phyloP scores from a whole-genome alignment of 2,888 invertebrate genomes.

The Calameuta filiformis region DNA sequence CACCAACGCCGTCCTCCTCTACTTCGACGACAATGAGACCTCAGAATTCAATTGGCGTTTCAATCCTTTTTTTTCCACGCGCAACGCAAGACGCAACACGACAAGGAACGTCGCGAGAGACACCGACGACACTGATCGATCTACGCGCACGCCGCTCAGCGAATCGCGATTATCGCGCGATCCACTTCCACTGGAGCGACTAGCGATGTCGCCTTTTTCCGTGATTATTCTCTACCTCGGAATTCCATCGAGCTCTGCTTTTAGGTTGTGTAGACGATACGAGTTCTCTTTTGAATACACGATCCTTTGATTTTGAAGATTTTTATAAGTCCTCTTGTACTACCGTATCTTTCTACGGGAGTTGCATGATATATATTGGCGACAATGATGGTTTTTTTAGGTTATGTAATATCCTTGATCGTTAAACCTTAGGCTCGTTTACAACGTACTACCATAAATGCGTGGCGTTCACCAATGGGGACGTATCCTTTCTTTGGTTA shows the following conservation, averaged over 20 bases:
- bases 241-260: neutral
- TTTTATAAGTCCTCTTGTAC: neutral
- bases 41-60: neutral
- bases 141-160: neutral
- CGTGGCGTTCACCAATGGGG: neutral
- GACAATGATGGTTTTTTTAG: neutral
- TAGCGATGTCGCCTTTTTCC: neutral
- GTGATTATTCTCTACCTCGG: neutral
- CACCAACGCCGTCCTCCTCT: neutral
- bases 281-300: neutral
- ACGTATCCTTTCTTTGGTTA: neutral
- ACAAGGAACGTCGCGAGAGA: neutral
- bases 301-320: neutral
- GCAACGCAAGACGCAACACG: neutral
- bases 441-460: neutral
- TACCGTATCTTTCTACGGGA: neutral
- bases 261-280: neutral
- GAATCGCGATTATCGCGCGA: slow-evolving; percentile 1
- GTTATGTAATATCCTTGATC: neutral
- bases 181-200: neutral
- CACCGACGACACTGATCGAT: slow-evolving; percentile 7
- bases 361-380: neutral
- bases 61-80: neutral
- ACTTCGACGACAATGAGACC: neutral
- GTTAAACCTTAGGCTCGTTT: neutral